These are phyloP conservation scores for human DNA, from an alignment of 2,113 vertebrate species.

Conservation along the genomic window GRCh38 chr2:63763501-63764000, in stretches of 20 bases:
- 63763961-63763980: conserved; percentile 11
- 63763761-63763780: conserved; percentile 16
- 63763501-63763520: no score
- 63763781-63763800: conserved; percentile 29
- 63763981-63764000: no score
- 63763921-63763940: neutral
- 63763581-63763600: neutral
- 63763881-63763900: neutral
- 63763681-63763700: conserved; percentile 11
- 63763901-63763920: conserved; percentile 13
- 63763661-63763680: neutral
- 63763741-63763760: conserved; percentile 38
- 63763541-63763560: conserved; percentile 34
- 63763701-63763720: conserved; percentile 16
- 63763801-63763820: conserved; percentile 30
- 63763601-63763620: conserved; percentile 46
- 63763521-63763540: conserved; percentile 37
- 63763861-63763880: neutral
- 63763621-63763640: conserved; percentile 10
- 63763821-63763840: conserved; percentile 39
- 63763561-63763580: conserved; percentile 7
- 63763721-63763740: conserved; percentile 34
- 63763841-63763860: neutral
- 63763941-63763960: neutral
- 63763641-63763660: conserved; percentile 30